These are phyloP conservation scores for Leptogaster cylindrica DNA, from an alignment of 2,888 invertebrate genomes.

Conservation along the genomic window DNA sequence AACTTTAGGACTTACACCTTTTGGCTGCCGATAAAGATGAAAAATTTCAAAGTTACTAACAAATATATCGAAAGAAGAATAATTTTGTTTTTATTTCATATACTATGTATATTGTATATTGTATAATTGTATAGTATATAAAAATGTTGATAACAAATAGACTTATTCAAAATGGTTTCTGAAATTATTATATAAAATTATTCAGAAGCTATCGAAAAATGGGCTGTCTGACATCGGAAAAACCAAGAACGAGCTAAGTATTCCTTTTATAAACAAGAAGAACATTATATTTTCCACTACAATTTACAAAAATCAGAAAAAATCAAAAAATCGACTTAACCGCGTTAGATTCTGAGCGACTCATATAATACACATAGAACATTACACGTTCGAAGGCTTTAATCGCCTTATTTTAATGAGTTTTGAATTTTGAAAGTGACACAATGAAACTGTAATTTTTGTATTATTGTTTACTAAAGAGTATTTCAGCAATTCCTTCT, in stretches of 20 bases:
- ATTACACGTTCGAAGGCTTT: no score
- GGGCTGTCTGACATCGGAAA: not conserved
- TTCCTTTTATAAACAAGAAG: not conserved
- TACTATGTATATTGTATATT: no score
- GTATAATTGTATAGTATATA: no score
- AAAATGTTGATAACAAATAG: conserved; percentile 20
- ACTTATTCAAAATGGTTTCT: conserved; percentile 9
- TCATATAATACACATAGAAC: no score
- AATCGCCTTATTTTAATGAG: no score
- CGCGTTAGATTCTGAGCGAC: conserved; percentile 18
- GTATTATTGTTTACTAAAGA: no score
- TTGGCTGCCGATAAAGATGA: no score
- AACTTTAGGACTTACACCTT: no score
- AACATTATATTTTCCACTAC: not conserved
- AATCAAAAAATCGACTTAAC: conserved; percentile 22
- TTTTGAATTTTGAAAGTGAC: no score
- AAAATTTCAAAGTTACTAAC: not conserved
- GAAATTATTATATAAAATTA: no score
- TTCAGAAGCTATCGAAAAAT: conserved; percentile 16
- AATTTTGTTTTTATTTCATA: conserved; percentile 7
- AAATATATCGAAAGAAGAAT: conserved; percentile 14
- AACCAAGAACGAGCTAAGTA: not conserved
- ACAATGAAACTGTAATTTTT: no score
- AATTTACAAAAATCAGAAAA: not conserved
- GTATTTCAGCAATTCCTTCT: no score